Conservation (phyloP, 2,888 invertebrate genomes). For the Heliconius aoede region DNA sequence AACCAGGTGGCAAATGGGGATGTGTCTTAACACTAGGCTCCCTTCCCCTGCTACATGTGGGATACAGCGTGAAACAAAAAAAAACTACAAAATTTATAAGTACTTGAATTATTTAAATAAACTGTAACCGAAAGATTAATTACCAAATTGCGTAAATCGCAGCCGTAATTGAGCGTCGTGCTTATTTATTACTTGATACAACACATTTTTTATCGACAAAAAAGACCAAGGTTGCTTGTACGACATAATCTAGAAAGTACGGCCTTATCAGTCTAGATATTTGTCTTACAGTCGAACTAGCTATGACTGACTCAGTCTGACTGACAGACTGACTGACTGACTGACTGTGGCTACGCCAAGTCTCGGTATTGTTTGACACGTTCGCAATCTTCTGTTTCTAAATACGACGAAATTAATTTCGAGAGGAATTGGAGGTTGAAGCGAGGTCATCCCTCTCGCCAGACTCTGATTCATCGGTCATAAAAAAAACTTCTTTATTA, state of each 20-base stretch:
- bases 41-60: no score
- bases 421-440: conserved; percentile 51
- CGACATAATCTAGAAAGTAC: conserved; percentile 60
- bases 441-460: conserved; percentile 62
- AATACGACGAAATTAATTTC: conserved; percentile 65
- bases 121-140: conserved; percentile 28
- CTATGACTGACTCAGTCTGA: conserved; percentile 46
- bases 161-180: conserved; percentile 37
- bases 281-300: conserved; percentile 49
- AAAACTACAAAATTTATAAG: neutral
- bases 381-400: conserved; percentile 60
- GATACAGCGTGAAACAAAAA: no score
- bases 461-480: conserved; percentile 54
- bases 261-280: conserved; percentile 59
- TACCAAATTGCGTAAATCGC: conserved; percentile 22
- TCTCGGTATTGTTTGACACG: conserved; percentile 55
- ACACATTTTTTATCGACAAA: conserved; percentile 41
- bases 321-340: conserved; percentile 44
- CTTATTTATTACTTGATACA: conserved; percentile 40
- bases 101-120: conserved; percentile 16
- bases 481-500: conserved; percentile 61
- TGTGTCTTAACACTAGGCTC: no score
- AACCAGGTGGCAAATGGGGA: no score
- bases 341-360: conserved; percentile 44
- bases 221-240: conserved; percentile 41